Evolutionary conservation across 1,140 invertebrate genomes (phyloP), one percentile per base, ranked within the genome.

Genomic region (Vanessa tameamea): DNA sequence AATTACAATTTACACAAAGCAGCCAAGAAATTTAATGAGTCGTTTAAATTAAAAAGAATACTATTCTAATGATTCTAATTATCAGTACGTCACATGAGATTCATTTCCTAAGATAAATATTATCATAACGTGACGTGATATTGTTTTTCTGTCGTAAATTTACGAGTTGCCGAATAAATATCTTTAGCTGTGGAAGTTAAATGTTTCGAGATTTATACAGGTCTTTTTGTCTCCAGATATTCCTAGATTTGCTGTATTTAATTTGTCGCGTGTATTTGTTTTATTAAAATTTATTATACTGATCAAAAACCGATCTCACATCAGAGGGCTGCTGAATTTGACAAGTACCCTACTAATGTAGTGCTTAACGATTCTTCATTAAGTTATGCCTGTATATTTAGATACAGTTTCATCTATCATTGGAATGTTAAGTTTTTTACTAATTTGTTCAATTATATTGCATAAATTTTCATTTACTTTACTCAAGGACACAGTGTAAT

Each of bases 71-170:
- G 50, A 51, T 51, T 51, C n/a, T 15, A 51, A 51, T 51, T 15
- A 70, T 61, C 11, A 50, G 26, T 31, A 31, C 68, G 57, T 63
- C 68, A 48, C 55, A 63, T 50, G 68, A 48, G 13, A 50, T 61
- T 4, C 57, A 15, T 53, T 70, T 70, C 59, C 68, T 6, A 3
- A 72, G 26, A 51, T 51, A 69, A 15, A 69, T 69, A 26, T 61
- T 69, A 47, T 53, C 51, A 37, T 61, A 61, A 47, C 55, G 55
- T 2, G 61, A 72, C 61, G 15, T 31, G 48, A 31, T 72, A 72
- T 31, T 64, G 61, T 26, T 72, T 72, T 47, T 64, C 47, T n/a
- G 53, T 72, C 2, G 69, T 61, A 43, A 72, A 72, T 48, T 61
- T 37, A 11, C 51, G 50, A 16, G 66, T 31, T 26, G 66, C 66